Conservation (phyloP, 2,113 vertebrate genomes). For the Tiliqua scincoides region DNA sequence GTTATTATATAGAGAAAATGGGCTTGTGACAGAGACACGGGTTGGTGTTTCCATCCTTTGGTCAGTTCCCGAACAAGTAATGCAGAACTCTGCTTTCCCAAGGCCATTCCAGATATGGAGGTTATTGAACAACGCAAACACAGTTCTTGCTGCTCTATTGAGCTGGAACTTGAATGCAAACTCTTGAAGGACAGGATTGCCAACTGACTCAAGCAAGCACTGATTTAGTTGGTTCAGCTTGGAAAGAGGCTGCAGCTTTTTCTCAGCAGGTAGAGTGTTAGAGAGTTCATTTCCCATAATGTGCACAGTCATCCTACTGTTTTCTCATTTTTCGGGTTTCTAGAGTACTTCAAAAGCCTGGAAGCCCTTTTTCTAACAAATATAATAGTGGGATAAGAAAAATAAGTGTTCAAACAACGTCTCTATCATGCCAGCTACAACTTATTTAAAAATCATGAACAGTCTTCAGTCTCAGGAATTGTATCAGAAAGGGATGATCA, state of each 20-base stretch:
- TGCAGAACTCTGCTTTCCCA: neutral
- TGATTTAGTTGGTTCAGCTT: neutral
- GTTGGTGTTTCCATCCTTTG: neutral
- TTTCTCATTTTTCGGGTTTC: neutral
- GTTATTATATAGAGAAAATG: slow-evolving; percentile 3
- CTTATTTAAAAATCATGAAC: neutral
- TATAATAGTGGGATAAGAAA: neutral
- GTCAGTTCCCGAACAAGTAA: neutral
- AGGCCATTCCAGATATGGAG: neutral
- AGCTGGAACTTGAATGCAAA: neutral
- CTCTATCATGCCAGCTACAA: neutral
- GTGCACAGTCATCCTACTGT: neutral
- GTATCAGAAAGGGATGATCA: neutral
- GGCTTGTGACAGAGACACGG: neutral
- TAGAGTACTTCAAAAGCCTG: neutral
- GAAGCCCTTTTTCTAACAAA: neutral
- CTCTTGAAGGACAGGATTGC: neutral
- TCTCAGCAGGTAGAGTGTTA: neutral
- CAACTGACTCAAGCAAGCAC: neutral
- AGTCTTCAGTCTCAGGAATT: neutral
- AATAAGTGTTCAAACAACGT: neutral
- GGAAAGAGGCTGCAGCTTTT: neutral
- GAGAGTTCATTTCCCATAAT: neutral
- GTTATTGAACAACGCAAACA: neutral
- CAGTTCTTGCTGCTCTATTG: neutral